phyloP scores from a whole-genome alignment of 2,113 vertebrate species.

The Andinoacara biseriatus region DNA sequence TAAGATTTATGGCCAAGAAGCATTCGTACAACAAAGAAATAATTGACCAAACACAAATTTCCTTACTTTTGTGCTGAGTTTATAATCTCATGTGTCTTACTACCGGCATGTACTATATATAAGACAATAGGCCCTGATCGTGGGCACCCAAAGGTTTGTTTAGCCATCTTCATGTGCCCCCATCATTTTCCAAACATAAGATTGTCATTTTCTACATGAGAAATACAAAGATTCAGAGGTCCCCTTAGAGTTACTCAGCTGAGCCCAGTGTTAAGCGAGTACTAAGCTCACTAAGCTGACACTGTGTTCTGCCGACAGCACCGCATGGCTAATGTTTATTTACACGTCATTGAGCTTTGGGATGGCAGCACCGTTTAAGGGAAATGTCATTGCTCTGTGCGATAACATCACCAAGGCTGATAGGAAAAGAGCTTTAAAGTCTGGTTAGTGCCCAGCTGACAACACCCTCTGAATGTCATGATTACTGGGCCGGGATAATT shows the following conservation, averaged over 20 bases:
- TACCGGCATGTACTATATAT: conserved; percentile 7
- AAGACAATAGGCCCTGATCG: neutral
- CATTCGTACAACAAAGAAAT: too few species aligned
- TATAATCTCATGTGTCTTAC: conserved; percentile 32
- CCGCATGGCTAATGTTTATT: conserved; percentile 51
- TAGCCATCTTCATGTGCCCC: neutral
- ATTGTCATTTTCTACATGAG: neutral
- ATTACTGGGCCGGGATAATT: conserved; percentile 68
- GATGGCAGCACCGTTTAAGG: conserved; percentile 23
- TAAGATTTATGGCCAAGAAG: too few species aligned
- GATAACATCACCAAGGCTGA: conserved; percentile 48
- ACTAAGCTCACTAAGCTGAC: conserved; percentile 53
- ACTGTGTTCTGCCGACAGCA: conserved; percentile 13
- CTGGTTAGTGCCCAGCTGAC: conserved; percentile 51
- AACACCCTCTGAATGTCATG: conserved; percentile 66
- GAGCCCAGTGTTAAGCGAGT: conserved; percentile 39
- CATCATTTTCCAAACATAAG: neutral
- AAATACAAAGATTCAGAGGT: conserved; percentile 19
- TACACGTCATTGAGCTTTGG: conserved; percentile 38
- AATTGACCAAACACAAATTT: too few species aligned
- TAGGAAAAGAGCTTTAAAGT: conserved; percentile 56
- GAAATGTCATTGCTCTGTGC: conserved; percentile 43
- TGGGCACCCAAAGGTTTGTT: neutral
- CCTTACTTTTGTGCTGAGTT: neutral
- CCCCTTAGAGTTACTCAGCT: conserved; percentile 7